Base-by-base conservation (phyloP, 2,888 invertebrate species). In the Idaea biselata region DNA sequence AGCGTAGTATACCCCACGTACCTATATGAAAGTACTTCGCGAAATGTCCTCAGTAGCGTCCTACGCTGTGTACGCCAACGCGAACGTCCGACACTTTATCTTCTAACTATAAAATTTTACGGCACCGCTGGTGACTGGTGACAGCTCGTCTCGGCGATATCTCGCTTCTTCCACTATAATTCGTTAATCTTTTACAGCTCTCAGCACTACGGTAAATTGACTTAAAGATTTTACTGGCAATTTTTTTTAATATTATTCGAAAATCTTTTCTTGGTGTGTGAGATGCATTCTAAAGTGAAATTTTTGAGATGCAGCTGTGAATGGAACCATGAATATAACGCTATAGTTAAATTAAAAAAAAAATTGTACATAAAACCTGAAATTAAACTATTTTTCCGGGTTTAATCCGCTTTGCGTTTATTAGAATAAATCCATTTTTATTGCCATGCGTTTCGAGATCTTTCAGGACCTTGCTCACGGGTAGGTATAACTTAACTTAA, bases 61-160 rank as follows among this genome's bases (percentile, higher is more conserved):
- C 60, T 63, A 18, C 54, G 59, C 64, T 64, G 68, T 70, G 69
- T 70, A 44, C 44, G 44, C 44, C 14, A 8, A 2, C 6, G 32
- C 32, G 32, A n/a, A 32, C 44, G 44, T 44, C 44, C 44, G 44
- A 44, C 44, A 44, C 73, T 75, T 75, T 78, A 79, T 79, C 77
- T 74, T 62, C 54, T 55, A 59, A 56, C 66, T 70, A 69, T 77
- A 69, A 74, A 76, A 71, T 74, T 78, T 74, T 68, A 74, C 66
- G 63, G 60, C 61, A 44, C 44, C 44, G 14, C 44, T 44, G 44
- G 44, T 44, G 44, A 44, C 44, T 44, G 44, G 44, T 44, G 44
- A 44, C 44, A 44, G 44, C 44, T 11, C 44, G 44, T 44, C 44
- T 44, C 44, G 14, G 3, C 8, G 44, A 44, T 44, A 44, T 44